Conservation (phyloP, 2,797 vertebrate species). For the Acanthornis magna region DNA sequence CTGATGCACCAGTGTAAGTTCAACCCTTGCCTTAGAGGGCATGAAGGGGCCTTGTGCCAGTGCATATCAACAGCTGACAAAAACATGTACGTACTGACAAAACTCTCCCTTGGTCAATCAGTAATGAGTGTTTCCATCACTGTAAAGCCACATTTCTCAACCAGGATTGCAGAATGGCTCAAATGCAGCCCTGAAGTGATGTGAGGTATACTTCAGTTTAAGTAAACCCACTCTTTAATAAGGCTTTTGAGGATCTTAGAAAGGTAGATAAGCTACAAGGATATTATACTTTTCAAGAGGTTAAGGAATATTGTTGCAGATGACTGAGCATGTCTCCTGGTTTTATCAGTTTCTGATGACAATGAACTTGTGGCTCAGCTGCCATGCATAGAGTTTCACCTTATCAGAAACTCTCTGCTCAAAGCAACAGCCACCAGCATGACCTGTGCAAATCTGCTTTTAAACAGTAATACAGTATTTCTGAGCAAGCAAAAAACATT, state of each 20-base stretch:
- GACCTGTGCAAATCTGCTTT: neutral
- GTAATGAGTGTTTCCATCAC: constrained; percentile 2
- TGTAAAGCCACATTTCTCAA: constrained; percentile 6
- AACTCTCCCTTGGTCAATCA: neutral
- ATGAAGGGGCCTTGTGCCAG: neutral
- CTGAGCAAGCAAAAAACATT: neutral
- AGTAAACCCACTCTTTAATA: neutral
- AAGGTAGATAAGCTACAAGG: neutral
- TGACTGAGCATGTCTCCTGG: neutral
- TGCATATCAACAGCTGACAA: neutral
- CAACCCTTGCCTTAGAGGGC: neutral
- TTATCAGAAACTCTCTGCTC: constrained; percentile 3
- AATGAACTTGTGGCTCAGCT: constrained; percentile 23
- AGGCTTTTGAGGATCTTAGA: neutral
- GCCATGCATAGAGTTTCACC: neutral
- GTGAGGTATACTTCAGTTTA: neutral
- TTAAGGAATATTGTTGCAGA: constrained; percentile 4
- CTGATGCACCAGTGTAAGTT: neutral
- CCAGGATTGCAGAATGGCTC: neutral
- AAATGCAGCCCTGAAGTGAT: neutral
- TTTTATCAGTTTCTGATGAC: constrained; percentile 28
- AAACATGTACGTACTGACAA: neutral
- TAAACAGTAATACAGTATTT: neutral
- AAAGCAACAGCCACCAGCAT: neutral
- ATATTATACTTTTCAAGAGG: neutral